A percentile compares a stretch with the other conserved stretches of the same genome.
These are phyloP conservation scores for Hartigia nigra DNA, from an alignment of 2,888 invertebrate species.

Conservation along the genomic window DNA sequence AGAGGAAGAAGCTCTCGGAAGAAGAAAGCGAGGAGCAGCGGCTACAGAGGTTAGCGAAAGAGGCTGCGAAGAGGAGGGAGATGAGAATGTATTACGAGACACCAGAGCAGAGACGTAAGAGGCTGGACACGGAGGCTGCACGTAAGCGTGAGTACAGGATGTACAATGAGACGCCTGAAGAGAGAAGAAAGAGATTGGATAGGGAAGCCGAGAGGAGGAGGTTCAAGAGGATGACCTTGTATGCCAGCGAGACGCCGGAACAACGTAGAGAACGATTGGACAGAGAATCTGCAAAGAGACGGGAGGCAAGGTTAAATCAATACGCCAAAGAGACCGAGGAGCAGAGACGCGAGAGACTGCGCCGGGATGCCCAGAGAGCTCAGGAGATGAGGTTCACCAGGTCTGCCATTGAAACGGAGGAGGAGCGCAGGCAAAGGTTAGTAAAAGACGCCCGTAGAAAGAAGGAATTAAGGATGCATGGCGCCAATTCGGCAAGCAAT, in stretches of 20 bases:
- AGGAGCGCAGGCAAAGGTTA: conserved; percentile 53
- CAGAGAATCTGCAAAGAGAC: conserved; percentile 50
- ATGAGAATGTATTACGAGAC: conserved; percentile 55
- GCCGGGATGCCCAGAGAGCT: conserved; percentile 53
- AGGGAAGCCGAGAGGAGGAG: conserved; percentile 54
- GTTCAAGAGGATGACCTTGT: conserved; percentile 49
- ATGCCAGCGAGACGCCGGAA: conserved; percentile 52
- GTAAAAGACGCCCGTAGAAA: conserved; percentile 55
- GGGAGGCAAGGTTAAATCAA: conserved; percentile 51
- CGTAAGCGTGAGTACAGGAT: conserved; percentile 54
- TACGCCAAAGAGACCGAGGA: conserved; percentile 54
- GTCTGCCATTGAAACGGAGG: conserved; percentile 55
- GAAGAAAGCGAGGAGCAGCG: conserved; percentile 46
- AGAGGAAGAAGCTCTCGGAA: conserved; percentile 46
- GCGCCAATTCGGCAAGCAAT: conserved; percentile 38
- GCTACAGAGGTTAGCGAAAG: conserved; percentile 42
- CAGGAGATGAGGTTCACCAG: conserved; percentile 57
- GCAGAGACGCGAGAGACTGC: conserved; percentile 49
- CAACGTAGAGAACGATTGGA: conserved; percentile 50
- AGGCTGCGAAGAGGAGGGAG: conserved; percentile 50
- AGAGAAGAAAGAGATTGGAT: conserved; percentile 50
- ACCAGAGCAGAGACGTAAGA: conserved; percentile 52
- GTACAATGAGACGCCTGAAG: conserved; percentile 54
- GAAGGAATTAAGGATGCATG: conserved; percentile 51
- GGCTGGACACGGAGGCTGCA: conserved; percentile 53